A percentile compares a stretch with the other conserved stretches of the same genome.
Conservation (phyloP, 2,113 vertebrate genomes). For the Marmota monax region DNA sequence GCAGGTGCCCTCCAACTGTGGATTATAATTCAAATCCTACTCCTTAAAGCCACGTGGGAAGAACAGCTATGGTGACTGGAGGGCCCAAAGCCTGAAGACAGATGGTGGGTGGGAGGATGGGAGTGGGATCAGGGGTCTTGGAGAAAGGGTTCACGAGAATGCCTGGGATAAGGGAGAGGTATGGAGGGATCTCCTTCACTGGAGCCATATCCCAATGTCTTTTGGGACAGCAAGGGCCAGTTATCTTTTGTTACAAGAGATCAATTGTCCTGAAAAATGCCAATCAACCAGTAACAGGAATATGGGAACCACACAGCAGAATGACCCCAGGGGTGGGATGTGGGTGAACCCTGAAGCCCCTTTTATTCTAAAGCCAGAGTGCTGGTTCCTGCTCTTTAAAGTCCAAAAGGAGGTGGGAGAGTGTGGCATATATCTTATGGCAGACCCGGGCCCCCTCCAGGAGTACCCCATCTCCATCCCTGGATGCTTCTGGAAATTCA, state of each 20-base stretch:
- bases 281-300: not conserved
- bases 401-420: not conserved
- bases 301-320: not conserved
- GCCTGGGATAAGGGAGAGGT: not conserved
- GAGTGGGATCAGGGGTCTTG: not conserved
- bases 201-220: not conserved
- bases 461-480: not conserved
- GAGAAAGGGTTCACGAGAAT: not conserved
- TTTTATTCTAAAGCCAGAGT: not conserved
- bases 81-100: conserved; percentile 10
- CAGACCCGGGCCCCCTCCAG: not conserved
- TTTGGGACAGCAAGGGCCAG: not conserved
- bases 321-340: not conserved
- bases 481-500: not conserved
- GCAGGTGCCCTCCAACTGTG: conserved; percentile 12
- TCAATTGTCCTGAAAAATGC: conserved; percentile 40
- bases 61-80: not conserved
- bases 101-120: not conserved
- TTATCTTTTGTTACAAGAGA: conserved; percentile 15
- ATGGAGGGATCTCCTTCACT: not conserved
- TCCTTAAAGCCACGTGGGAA: not conserved
- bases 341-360: not conserved
- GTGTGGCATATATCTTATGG: not conserved
- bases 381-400: not conserved
- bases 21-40: conserved; percentile 65